Evolutionary conservation across 2,113 vertebrate species (phyloP).

Genomic region (Bos indicus): DNA sequence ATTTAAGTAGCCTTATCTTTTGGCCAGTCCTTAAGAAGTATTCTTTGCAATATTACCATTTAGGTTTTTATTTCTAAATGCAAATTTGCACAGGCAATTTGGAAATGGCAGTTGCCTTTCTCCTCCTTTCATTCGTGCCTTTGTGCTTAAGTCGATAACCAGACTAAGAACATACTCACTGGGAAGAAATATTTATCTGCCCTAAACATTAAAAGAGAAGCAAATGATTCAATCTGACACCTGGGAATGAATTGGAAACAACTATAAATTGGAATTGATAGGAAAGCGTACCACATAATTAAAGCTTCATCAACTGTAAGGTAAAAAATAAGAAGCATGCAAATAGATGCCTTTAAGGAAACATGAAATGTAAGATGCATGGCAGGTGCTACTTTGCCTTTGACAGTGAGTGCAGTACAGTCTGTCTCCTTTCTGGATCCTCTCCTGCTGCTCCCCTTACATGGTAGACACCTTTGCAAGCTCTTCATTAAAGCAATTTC

Average conservation of each 20-base stretch:
- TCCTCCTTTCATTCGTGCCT: neutral
- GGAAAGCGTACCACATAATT: slow-evolving; percentile 54
- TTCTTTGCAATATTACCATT: neutral
- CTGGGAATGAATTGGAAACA: slow-evolving; percentile 59
- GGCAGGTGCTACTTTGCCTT: neutral
- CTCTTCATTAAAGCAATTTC: slow-evolving; percentile 26
- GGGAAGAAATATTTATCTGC: slow-evolving; percentile 40
- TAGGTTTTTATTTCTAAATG: neutral
- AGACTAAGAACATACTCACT: neutral
- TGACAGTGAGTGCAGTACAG: neutral
- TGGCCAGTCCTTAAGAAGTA: neutral
- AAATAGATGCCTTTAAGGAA: slow-evolving; percentile 36
- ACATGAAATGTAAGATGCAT: neutral
- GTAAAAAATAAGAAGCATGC: slow-evolving; percentile 56
- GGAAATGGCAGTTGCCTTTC: neutral
- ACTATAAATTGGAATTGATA: slow-evolving; percentile 64
- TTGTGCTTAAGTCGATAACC: neutral
- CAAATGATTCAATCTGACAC: slow-evolving; percentile 64
- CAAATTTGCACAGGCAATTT: neutral
- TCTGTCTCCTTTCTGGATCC: neutral
- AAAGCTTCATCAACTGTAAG: slow-evolving; percentile 60
- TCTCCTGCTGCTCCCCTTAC: neutral
- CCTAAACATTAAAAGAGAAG: slow-evolving; percentile 35
- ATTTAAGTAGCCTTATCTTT: neutral
- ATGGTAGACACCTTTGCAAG: neutral